Conservation (phyloP, 2,888 invertebrate genomes). For the Parelbella ahira region DNA sequence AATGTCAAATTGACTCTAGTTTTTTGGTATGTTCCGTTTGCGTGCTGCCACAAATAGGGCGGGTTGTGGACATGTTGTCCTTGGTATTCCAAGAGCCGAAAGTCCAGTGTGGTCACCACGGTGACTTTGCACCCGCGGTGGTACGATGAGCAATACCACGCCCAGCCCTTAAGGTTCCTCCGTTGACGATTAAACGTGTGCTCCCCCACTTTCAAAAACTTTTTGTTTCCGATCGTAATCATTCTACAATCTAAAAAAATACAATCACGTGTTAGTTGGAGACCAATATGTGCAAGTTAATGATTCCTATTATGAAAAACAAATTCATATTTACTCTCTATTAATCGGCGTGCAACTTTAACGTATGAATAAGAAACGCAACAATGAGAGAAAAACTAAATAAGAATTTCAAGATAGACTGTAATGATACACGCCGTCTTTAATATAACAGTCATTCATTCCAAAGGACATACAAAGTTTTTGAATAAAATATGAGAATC, state of each 20-base stretch:
- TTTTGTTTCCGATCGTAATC: neutral
- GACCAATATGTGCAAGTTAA: too few species aligned
- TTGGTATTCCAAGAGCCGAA: neutral
- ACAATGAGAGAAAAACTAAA: too few species aligned
- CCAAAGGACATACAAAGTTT: too few species aligned
- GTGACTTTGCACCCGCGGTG: constrained; percentile 37
- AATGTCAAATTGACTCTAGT: neutral
- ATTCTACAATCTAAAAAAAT: neutral
- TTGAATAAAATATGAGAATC: too few species aligned
- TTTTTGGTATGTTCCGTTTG: constrained; percentile 6
- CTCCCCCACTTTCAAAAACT: neutral
- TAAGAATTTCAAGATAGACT: too few species aligned
- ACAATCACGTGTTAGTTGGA: too few species aligned
- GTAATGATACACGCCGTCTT: too few species aligned
- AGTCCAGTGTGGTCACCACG: constrained; percentile 28
- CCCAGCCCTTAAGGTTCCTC: constrained; percentile 16
- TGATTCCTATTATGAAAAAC: too few species aligned
- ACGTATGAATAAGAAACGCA: too few species aligned
- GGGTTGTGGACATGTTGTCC: constrained; percentile 28
- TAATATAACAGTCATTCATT: too few species aligned
- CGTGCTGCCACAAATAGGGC: neutral
- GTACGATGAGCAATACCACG: constrained; percentile 40
- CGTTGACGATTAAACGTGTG: constrained; percentile 39
- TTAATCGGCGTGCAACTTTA: too few species aligned
- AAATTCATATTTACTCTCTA: too few species aligned